Conservation (phyloP, 2,113 vertebrate species). For the Serinus canaria region DNA sequence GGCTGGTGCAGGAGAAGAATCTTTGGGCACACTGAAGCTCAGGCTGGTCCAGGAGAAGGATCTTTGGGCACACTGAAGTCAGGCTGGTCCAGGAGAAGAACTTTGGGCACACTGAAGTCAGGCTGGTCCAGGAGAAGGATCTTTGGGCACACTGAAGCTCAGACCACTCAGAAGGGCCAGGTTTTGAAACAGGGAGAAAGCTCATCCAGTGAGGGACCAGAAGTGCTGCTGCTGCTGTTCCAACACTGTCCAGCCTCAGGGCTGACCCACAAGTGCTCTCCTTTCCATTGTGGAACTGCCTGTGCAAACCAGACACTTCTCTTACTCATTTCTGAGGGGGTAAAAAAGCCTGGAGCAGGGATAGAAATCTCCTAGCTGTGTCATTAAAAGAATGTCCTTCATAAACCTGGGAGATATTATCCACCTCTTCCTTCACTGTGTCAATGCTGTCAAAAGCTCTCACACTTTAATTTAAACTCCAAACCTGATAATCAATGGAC, state of each 20-base stretch:
- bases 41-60: not conserved
- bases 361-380: not conserved
- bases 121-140: not conserved
- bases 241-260: not conserved
- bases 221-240: not conserved
- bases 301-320: not conserved
- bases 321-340: not conserved
- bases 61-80: not conserved
- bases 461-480: not conserved
- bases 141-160: not conserved
- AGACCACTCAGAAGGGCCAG: not conserved
- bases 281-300: not conserved
- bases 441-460: conserved; percentile 6
- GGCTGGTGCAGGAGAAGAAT: no score
- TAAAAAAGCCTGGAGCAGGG: not conserved
- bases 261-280: not conserved
- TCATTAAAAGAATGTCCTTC: conserved; percentile 8
- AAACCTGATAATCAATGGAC: conserved; percentile 12
- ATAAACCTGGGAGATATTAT: not conserved
- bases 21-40: not conserved
- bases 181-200: not conserved
- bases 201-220: not conserved
- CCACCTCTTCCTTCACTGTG: conserved; percentile 30
- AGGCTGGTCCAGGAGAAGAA: not conserved
- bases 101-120: not conserved